Percentiles rank a stretch among this genome's conserved stretches.
Evolutionary conservation across 2,797 vertebrate species (phyloP).

Genomic region (Bufotes viridis): DNA sequence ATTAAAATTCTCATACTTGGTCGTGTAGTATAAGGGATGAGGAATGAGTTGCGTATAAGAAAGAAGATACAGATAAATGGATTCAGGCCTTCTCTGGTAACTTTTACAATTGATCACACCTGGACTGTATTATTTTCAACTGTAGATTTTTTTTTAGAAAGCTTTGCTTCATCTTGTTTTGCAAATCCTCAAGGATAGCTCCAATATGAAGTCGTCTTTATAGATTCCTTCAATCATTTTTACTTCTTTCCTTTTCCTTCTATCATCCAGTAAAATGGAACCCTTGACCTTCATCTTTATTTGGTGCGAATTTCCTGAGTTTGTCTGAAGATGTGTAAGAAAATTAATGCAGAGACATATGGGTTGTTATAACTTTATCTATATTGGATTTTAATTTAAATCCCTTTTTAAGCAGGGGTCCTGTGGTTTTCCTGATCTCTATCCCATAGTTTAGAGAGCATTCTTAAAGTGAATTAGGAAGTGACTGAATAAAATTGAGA

Average conservation of each 20-base stretch:
- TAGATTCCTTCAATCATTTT: constrained; percentile 28
- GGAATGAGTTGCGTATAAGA: neutral
- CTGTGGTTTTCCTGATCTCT: constrained; percentile 59
- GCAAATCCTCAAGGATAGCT: constrained; percentile 41
- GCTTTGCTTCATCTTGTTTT: constrained; percentile 34
- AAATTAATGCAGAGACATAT: constrained; percentile 52
- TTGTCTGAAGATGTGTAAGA: constrained; percentile 54
- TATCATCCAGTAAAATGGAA: constrained; percentile 48
- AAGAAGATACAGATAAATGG: neutral
- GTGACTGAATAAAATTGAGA: constrained; percentile 60
- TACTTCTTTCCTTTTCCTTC: constrained; percentile 29
- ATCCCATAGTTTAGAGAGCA: constrained; percentile 43
- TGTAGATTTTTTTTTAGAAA: constrained; percentile 21
- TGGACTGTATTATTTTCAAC: constrained; percentile 28
- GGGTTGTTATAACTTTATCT: constrained; percentile 56
- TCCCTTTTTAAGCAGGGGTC: constrained; percentile 49
- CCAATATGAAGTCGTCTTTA: constrained; percentile 23
- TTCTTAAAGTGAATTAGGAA: constrained; percentile 59
- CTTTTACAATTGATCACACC: constrained; percentile 26
- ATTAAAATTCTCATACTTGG: too few species aligned
- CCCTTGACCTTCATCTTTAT: constrained; percentile 50
- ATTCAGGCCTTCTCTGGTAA: neutral
- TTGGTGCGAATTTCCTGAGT: constrained; percentile 47
- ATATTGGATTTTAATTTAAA: constrained; percentile 57
- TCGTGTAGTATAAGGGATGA: neutral